phyloP scores from a whole-genome alignment of 2,113 vertebrate genomes.

The Sakesphorus luctuosus region DNA sequence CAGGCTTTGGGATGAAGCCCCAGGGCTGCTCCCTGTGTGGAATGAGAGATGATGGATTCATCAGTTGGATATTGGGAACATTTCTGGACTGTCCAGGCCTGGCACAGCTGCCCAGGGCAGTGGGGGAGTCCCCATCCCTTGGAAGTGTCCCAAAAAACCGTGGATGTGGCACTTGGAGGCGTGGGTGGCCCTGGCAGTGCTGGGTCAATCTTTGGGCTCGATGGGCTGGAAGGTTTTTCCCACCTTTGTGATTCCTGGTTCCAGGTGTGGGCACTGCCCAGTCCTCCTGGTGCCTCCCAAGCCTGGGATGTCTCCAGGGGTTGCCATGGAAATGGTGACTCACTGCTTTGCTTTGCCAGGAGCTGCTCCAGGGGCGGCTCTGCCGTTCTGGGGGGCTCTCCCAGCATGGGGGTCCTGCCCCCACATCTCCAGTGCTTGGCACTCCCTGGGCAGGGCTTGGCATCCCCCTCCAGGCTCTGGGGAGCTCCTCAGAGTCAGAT shows the following conservation, averaged over 20 bases:
- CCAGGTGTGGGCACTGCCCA: rapidly evolving
- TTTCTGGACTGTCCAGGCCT: too few species aligned
- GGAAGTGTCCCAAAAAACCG: not conserved
- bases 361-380: not conserved
- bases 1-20: too few species aligned
- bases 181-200: not conserved
- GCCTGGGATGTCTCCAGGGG: not conserved
- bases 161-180: not conserved
- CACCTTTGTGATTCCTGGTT: not conserved
- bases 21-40: not conserved
- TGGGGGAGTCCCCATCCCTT: rapidly evolving
- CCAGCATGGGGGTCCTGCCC: not conserved
- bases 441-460: not conserved
- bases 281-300: not conserved
- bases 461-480: not conserved
- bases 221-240: rapidly evolving
- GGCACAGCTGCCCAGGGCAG: not conserved
- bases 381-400: not conserved
- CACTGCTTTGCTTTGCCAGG: not conserved
- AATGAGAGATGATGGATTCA: not conserved
- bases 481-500: not conserved
- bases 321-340: slow-evolving; percentile 46
- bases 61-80: not conserved
- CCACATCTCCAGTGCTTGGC: not conserved
- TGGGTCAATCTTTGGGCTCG: rapidly evolving